These are phyloP conservation scores for Harpagus bidentatus DNA, from an alignment of 2,113 vertebrate species.

Conservation along the genomic window DNA sequence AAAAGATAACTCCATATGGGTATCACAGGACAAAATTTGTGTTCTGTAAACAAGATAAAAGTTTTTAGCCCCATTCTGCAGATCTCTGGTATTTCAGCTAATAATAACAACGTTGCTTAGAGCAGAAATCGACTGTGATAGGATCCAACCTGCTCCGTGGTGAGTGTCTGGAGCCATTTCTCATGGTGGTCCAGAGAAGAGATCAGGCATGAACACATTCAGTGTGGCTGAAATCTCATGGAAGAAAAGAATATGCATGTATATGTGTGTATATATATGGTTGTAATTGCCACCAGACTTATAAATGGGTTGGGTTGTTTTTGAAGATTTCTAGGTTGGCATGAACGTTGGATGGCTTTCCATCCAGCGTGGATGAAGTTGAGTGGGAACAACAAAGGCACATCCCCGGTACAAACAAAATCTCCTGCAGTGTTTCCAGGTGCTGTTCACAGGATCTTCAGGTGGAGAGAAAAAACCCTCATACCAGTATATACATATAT, in stretches of 20 bases:
- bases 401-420: no score
- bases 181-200: not conserved
- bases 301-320: not conserved
- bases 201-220: not conserved
- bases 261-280: no score
- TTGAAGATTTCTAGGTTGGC: not conserved
- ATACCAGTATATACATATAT: accelerated
- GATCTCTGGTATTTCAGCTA: not conserved
- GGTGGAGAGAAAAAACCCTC: not conserved
- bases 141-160: accelerated
- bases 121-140: not conserved
- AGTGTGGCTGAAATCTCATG: not conserved
- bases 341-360: not conserved
- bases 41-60: not conserved
- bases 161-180: not conserved
- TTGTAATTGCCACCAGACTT: not conserved
- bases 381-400: no score
- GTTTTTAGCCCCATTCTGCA: not conserved
- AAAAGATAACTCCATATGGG: not conserved
- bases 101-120: not conserved
- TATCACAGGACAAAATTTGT: not conserved
- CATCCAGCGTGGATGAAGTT: accelerated
- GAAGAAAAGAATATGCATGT: no score
- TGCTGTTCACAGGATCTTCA: not conserved
- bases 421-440: not conserved